phyloP scores from a whole-genome alignment of 2,888 invertebrate species.

The Diachrysia chrysitis region DNA sequence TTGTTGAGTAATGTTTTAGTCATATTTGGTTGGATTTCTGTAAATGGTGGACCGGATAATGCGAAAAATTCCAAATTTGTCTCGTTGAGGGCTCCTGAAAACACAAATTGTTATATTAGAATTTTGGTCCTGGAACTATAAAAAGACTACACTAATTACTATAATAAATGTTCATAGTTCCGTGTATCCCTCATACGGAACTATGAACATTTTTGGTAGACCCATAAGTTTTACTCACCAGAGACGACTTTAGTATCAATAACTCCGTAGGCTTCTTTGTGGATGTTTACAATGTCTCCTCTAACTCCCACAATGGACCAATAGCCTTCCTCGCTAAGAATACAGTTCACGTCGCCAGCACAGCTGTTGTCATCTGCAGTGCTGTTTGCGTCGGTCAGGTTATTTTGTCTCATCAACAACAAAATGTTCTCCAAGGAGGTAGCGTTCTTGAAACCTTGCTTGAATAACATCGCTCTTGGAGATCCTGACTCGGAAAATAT shows the following conservation, averaged over 20 bases:
- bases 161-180: no score
- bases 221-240: constrained; percentile 72
- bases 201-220: not conserved
- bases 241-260: constrained; percentile 89
- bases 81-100: constrained; percentile 61
- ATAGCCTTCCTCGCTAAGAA: constrained; percentile 69
- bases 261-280: constrained; percentile 83
- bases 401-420: constrained; percentile 81
- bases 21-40: constrained; percentile 66
- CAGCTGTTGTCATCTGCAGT: constrained; percentile 67
- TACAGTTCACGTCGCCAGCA: constrained; percentile 70
- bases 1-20: constrained; percentile 74
- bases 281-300: constrained; percentile 74
- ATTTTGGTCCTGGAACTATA: not conserved
- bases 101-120: constrained; percentile 1
- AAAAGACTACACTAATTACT: no score
- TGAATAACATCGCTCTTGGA: constrained; percentile 78
- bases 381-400: constrained; percentile 73
- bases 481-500: constrained; percentile 80
- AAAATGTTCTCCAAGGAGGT: constrained; percentile 78
- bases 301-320: constrained; percentile 79
- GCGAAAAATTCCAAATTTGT: constrained; percentile 73
- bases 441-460: constrained; percentile 78
- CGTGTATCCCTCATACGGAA: no score
- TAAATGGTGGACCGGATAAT: constrained; percentile 81